Evolutionary conservation across 2,888 invertebrate species (phyloP).

Genomic region (Tholera decimalis): DNA sequence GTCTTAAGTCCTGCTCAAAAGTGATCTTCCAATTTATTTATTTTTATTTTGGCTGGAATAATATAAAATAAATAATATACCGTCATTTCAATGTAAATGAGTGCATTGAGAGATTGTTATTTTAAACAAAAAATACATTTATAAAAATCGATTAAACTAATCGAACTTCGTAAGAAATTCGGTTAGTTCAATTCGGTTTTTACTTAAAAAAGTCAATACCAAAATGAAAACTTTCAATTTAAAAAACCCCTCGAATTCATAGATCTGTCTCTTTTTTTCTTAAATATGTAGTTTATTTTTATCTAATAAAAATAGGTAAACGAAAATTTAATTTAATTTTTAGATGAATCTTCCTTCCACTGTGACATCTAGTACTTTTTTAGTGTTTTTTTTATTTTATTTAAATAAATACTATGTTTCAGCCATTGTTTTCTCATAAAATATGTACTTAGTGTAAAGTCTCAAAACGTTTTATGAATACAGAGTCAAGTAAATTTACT

Average conservation of each 20-base stretch:
- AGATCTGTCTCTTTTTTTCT: conserved; percentile 31
- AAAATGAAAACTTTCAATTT: neutral
- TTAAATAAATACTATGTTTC: neutral
- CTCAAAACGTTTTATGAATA: conserved; percentile 1
- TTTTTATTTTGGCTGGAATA: neutral
- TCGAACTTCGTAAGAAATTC: conserved; percentile 22
- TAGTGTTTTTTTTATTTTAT: neutral
- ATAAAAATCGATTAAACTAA: neutral
- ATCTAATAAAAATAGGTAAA: conserved; percentile 25
- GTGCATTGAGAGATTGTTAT: neutral
- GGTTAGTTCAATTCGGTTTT: conserved; percentile 1
- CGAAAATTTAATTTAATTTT: conserved; percentile 13
- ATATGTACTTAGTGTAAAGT: conserved; percentile 8
- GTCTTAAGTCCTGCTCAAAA: conserved; percentile 20
- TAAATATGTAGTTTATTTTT: conserved; percentile 24
- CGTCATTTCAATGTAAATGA: neutral
- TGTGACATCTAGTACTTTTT: neutral
- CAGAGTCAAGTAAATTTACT: neutral
- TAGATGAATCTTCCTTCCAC: conserved; percentile 6
- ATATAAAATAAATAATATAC: neutral
- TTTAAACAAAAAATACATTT: neutral
- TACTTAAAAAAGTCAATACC: too few relatives aligned
- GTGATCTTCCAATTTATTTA: conserved; percentile 6
- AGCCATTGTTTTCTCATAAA: neutral
- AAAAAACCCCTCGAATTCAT: conserved; percentile 9